A percentile compares a stretch with the other conserved stretches of the same genome.
phyloP scores from a whole-genome alignment of 2,888 invertebrate species.

The Tenthredo scrophulariae region DNA sequence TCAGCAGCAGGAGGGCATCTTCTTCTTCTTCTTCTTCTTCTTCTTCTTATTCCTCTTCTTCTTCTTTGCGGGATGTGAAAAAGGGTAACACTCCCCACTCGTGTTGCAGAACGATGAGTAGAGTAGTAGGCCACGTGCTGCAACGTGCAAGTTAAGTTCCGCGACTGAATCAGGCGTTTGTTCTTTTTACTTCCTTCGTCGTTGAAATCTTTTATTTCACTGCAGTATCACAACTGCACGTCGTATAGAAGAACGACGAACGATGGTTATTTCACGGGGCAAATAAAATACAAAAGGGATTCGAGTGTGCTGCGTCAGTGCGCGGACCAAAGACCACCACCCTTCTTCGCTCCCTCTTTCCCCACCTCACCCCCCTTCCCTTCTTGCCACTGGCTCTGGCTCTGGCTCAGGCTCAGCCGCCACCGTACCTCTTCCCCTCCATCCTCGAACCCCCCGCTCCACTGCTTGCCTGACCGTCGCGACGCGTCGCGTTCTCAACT shows the following conservation, averaged over 20 bases:
- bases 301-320: conserved; percentile 69
- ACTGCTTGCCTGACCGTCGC: conserved; percentile 63
- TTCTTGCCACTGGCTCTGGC: conserved; percentile 53
- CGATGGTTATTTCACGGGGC: conserved; percentile 57
- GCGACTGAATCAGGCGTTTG: conserved; percentile 57
- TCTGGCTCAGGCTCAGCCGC: conserved; percentile 17
- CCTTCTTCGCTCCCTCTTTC: conserved; percentile 24
- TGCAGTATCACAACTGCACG: conserved; percentile 56
- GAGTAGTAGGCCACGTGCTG: conserved; percentile 76
- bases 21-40: not conserved
- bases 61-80: conserved; percentile 69
- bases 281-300: conserved; percentile 70
- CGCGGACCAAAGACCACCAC: conserved; percentile 60
- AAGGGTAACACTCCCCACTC: conserved; percentile 68
- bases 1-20: conserved; percentile 19
- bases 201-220: conserved; percentile 69
- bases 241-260: not conserved
- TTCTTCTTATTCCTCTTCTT: not conserved
- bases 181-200: conserved; percentile 43
- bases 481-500: conserved; percentile 69
- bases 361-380: conserved; percentile 45
- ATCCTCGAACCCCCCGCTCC: conserved; percentile 47
- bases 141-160: conserved; percentile 62
- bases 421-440: conserved; percentile 37
- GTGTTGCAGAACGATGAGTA: conserved; percentile 67